Conservation (phyloP, 2,113 vertebrate genomes). For the Lanius collurio region DNA sequence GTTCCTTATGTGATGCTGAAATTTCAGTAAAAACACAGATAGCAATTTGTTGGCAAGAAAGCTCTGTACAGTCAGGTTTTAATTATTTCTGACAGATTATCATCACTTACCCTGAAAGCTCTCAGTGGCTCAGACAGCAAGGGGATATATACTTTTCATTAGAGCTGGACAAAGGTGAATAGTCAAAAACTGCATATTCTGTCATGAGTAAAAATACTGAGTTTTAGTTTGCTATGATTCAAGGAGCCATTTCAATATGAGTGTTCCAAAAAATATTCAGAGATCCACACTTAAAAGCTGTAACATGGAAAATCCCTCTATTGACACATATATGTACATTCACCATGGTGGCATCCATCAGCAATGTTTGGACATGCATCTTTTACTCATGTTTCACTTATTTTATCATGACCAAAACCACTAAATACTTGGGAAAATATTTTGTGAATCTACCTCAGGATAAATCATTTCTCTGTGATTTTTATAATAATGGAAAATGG, state of each 20-base stretch:
- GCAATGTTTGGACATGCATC: not conserved
- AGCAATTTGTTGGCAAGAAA: not conserved
- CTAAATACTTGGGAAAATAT: not conserved
- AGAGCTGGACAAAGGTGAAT: not conserved
- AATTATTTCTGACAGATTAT: slow-evolving; percentile 20
- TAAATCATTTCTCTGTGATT: not conserved
- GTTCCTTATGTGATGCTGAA: not conserved
- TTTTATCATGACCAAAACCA: not conserved
- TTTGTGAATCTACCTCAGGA: not conserved
- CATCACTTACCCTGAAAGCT: not conserved
- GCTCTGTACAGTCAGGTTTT: not conserved
- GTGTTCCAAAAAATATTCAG: not conserved
- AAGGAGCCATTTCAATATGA: not conserved
- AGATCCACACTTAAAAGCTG: not conserved
- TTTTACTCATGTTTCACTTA: not conserved
- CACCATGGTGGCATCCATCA: not conserved
- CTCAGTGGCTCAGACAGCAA: not conserved
- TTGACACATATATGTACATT: not conserved
- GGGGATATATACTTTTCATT: slow-evolving; percentile 16
- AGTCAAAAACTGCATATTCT: not conserved
- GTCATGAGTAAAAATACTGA: not conserved
- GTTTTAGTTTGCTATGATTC: not conserved
- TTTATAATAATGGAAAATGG: not conserved
- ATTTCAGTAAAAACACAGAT: not conserved
- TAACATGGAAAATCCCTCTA: not conserved